Conservation (phyloP, 2,888 invertebrate species). For the Parapristionchus giblindavisi region DNA sequence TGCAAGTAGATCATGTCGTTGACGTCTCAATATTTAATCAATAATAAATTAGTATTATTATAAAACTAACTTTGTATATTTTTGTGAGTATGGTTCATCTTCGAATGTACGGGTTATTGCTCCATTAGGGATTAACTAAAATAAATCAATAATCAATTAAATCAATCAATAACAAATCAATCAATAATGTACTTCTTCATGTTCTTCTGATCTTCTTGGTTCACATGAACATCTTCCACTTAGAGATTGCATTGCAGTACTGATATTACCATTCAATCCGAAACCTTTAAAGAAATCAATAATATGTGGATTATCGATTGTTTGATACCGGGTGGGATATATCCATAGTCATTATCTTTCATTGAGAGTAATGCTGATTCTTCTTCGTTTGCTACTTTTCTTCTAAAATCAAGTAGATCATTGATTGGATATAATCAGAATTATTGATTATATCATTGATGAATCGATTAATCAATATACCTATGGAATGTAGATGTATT, state of each 20-base stretch:
- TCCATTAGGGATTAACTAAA: too few relatives aligned
- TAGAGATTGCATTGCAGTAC: conserved; percentile 18
- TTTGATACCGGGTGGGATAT: conserved; percentile 65
- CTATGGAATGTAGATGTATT: conserved; percentile 26
- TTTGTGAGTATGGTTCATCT: too few relatives aligned
- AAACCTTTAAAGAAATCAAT: conserved; percentile 47
- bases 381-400: conserved; percentile 42
- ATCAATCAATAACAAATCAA: too few relatives aligned
- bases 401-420: background rate
- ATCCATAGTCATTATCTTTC: conserved; percentile 68
- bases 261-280: conserved; percentile 53
- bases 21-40: conserved; percentile 53
- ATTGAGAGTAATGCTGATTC: conserved; percentile 51
- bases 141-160: too few relatives aligned
- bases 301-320: background rate
- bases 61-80: too few relatives aligned
- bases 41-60: too few relatives aligned
- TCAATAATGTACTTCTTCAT: conserved; percentile 30
- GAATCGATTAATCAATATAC: background rate
- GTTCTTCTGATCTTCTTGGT: background rate
- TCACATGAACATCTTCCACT: conserved; percentile 36
- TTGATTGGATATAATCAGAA: too few relatives aligned
- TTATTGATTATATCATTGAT: background rate
- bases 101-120: too few relatives aligned
- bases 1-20: conserved; percentile 59